phyloP scores from a whole-genome alignment of 2,113 vertebrate genomes.

The Lepus europaeus region DNA sequence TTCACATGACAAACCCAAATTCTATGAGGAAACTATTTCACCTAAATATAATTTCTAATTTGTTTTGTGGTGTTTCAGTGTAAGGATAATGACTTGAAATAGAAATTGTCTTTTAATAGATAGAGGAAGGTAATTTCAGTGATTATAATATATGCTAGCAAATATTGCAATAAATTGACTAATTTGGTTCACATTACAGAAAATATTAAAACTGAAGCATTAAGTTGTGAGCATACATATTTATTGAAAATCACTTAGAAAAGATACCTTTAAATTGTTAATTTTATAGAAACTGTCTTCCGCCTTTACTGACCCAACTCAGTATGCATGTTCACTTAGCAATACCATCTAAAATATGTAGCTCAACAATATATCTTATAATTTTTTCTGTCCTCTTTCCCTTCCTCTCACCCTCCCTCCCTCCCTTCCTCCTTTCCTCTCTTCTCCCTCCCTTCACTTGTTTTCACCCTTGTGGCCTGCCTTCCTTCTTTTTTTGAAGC shows the following conservation, averaged over 20 bases:
- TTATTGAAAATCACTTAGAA: conserved; percentile 82
- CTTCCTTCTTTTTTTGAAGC: not conserved
- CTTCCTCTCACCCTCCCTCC: fast-evolving
- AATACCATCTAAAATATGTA: not conserved
- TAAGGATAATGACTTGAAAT: conserved; percentile 77
- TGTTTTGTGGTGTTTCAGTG: conserved; percentile 79
- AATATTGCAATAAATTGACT: conserved; percentile 78
- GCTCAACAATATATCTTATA: not conserved
- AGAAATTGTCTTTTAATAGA: conserved; percentile 81
- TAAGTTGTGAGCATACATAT: conserved; percentile 82
- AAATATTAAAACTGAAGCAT: conserved; percentile 79
- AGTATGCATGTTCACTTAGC: not conserved
- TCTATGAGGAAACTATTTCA: conserved; percentile 74
- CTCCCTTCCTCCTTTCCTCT: fast-evolving
- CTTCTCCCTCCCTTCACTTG: too few relatives aligned
- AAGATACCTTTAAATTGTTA: conserved; percentile 69
- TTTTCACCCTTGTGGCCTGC: not conserved
- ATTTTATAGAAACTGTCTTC: conserved; percentile 64
- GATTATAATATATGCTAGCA: conserved; percentile 81
- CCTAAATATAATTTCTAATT: conserved; percentile 84
- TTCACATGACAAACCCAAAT: conserved; percentile 70
- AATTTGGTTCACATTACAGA: conserved; percentile 84
- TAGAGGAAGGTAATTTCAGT: conserved; percentile 83
- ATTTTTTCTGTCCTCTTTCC: not conserved
- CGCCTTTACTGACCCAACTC: conserved; percentile 37